Base-by-base conservation (phyloP, 2,113 vertebrate species). In the Ia io region DNA sequence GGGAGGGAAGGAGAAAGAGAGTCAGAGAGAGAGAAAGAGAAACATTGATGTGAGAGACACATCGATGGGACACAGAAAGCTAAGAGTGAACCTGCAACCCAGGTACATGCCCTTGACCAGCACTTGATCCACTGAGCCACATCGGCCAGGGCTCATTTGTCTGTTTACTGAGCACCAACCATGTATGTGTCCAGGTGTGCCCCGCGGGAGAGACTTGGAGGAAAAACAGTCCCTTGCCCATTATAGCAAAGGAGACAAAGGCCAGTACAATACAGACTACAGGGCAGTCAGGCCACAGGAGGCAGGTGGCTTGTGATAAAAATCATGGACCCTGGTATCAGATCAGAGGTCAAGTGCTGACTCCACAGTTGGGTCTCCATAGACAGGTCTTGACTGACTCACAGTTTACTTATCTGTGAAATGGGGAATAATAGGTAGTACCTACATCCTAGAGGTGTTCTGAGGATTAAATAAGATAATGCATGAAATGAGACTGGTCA, bases 401-500 rank as follows among this genome's bases (percentile, higher is more conserved):
- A 84, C 10, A 69, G 30, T 78, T 92, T 88, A 87, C 44, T 84
- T n/a, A 22, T 89, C 28, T 65, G 44, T 94, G 83, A 85, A 92
- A 87, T 63, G 77, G 22, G 28, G 5, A 82, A 65, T 67, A 88
- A 37, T 73, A 84, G 84, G n/a, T 91, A 63, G 71, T 80, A 47
- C 53, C 30, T 87, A 78, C 30, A 77, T 92, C 35, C 18, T 93
- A 49, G 32, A 8, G 30, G 51, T 78, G 73, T 86, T 92, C 84
- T 93, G 80, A 90, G 30, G 7, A 76, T 86, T 94, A 63, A 86
- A 59, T 88, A 51, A 92, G 49, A 51, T 90, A 35, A 53, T 90
- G 28, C 11, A 28, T 91, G 51, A 73, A 91, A 70, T 93, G 13
- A 95, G 20, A 44, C 67, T 93, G 30, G n/a, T 78, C 2, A 91